These are phyloP conservation scores for Mamestra brassicae DNA, from an alignment of 2,888 invertebrate species.

Conservation along the genomic window DNA sequence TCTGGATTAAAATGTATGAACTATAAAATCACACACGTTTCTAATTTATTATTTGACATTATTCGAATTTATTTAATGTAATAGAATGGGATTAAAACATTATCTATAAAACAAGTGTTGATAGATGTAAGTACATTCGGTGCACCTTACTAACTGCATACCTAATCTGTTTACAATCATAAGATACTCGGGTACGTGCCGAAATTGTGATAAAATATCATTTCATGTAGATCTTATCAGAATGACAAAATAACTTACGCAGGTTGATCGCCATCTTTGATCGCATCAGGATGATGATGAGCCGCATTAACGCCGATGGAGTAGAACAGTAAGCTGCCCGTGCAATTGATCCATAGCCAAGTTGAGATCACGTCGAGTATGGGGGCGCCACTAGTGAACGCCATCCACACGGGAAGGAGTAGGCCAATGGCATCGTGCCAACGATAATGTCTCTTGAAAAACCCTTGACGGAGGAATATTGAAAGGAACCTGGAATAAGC, in stretches of 20 bases:
- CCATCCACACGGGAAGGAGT: constrained; percentile 85
- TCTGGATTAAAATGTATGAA: neutral
- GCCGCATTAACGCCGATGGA: constrained; percentile 93
- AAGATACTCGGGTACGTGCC: neutral
- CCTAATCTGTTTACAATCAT: neutral
- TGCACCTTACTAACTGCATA: neutral
- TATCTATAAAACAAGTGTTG: neutral
- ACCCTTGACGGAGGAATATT: constrained; percentile 75
- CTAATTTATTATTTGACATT: neutral
- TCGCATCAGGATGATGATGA: constrained; percentile 95
- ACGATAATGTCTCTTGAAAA: constrained; percentile 76
- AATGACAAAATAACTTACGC: constrained; percentile 62
- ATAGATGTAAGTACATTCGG: neutral
- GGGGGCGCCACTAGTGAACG: constrained; percentile 76
- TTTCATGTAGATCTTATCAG: neutral
- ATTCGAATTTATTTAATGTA: neutral
- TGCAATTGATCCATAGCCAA: constrained; percentile 90
- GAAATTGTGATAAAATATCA: neutral
- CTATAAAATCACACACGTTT: neutral
- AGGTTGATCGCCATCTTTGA: constrained; percentile 94
- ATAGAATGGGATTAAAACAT: neutral
- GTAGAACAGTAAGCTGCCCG: constrained; percentile 91
- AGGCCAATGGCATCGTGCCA: constrained; percentile 82
- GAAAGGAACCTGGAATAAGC: constrained; percentile 74
- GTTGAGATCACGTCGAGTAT: constrained; percentile 78